Percentiles rank a stretch among this genome's conserved stretches.
These are phyloP conservation scores for Eristalinus sepulchralis DNA, from an alignment of 2,888 invertebrate species.

Conservation along the genomic window DNA sequence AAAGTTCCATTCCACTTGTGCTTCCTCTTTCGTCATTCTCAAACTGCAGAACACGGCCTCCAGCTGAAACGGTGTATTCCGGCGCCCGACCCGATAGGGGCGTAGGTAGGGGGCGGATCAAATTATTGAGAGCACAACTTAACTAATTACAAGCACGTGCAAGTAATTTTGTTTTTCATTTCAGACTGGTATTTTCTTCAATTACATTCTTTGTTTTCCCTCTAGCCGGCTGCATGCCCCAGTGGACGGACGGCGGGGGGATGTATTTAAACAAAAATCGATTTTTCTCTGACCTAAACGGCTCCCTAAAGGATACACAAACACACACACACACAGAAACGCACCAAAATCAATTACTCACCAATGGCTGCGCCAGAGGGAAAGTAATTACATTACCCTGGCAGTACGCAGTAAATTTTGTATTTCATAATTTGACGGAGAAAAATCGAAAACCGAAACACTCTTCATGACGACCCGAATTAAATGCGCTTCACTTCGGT, in stretches of 20 bases:
- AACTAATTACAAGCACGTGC: constrained; percentile 37
- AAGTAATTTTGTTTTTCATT: constrained; percentile 15
- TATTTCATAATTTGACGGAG: not conserved
- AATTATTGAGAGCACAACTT: constrained; percentile 5
- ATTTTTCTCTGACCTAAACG: not conserved
- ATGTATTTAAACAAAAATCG: not conserved
- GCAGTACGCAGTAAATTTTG: not conserved
- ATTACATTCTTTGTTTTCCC: not conserved
- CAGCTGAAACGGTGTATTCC: not conserved
- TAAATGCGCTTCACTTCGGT: not conserved
- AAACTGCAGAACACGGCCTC: not conserved
- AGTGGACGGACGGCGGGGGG: not conserved
- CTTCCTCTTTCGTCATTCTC: not conserved
- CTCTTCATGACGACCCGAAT: not conserved
- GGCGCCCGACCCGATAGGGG: not conserved
- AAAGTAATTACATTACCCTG: not conserved
- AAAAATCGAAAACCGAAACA: not conserved
- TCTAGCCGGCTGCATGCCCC: not conserved
- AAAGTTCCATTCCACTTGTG: not conserved
- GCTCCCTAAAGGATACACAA: not conserved
- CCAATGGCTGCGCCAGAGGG: not conserved
- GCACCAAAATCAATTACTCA: constrained; percentile 15
- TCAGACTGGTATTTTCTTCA: not conserved
- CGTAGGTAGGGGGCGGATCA: not conserved
- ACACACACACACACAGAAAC: not conserved